Conservation (phyloP, 2,888 invertebrate species). For the Euzophera pinguis region DNA sequence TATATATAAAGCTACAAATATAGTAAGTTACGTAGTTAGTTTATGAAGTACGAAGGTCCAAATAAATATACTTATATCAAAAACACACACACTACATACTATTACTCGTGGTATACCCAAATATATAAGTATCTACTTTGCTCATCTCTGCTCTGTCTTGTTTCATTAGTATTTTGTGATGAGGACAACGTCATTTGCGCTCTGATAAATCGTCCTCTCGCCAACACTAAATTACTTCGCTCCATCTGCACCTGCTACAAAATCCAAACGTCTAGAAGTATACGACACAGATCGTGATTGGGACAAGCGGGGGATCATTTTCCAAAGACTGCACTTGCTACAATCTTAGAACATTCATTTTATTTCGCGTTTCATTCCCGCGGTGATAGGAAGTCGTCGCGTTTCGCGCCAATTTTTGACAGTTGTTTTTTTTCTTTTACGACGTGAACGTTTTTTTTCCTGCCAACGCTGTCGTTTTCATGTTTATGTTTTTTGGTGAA, state of each 20-base stretch:
- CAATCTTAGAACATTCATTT: conserved; percentile 57
- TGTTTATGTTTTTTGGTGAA: conserved; percentile 58
- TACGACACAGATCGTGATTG: conserved; percentile 29
- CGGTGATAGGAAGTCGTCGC: conserved; percentile 55
- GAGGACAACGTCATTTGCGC: conserved; percentile 47
- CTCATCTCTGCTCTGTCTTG: background rate
- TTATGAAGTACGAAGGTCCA: too few species aligned
- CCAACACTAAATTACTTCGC: conserved; percentile 22
- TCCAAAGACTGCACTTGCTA: conserved; percentile 68
- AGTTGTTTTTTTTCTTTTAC: conserved; percentile 36
- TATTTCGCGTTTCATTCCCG: conserved; percentile 62
- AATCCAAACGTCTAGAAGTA: conserved; percentile 28
- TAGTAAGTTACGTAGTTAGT: too few species aligned
- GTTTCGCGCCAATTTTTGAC: conserved; percentile 44
- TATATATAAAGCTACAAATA: too few species aligned
- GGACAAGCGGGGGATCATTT: conserved; percentile 65
- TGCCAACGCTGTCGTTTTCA: conserved; percentile 43
- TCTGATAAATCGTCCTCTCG: conserved; percentile 52
- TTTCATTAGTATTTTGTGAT: too few species aligned
- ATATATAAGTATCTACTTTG: too few species aligned
- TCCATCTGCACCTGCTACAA: conserved; percentile 37
- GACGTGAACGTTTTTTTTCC: conserved; percentile 22
- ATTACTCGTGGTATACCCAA: too few species aligned
- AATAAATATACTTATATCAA: too few species aligned
- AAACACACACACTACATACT: too few species aligned